Evolutionary conservation across 2,888 invertebrate species (phyloP).

Genomic region (Cistogaster globosa): DNA sequence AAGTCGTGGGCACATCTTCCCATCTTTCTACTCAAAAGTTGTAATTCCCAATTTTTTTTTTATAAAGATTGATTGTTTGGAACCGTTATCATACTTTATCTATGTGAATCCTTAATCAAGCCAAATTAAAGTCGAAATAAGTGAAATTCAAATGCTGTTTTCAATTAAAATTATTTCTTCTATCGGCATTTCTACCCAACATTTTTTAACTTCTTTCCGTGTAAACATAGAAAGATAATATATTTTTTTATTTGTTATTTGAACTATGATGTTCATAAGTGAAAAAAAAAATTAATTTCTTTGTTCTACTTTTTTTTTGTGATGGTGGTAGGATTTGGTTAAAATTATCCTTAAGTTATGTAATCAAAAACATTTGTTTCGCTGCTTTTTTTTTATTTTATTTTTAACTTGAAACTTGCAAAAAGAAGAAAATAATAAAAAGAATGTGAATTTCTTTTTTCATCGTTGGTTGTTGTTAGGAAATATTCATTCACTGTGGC

Average conservation of each 20-base stretch:
- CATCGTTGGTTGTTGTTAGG: slow-evolving; percentile 34
- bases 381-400: neutral
- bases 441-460: neutral
- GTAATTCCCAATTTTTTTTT: too few relatives aligned
- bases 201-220: neutral
- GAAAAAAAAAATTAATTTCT: slow-evolving; percentile 15
- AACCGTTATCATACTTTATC: too few relatives aligned
- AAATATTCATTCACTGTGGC: slow-evolving; percentile 56
- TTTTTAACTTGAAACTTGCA: slow-evolving; percentile 11
- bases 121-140: too few relatives aligned
- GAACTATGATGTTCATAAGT: slow-evolving; percentile 34
- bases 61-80: too few relatives aligned
- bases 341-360: slow-evolving; percentile 59
- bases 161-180: neutral
- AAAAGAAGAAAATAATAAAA: slow-evolving; percentile 5
- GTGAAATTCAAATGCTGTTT: too few relatives aligned
- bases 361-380: slow-evolving; percentile 63
- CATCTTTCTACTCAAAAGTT: too few relatives aligned
- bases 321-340: slow-evolving; percentile 41
- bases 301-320: slow-evolving; percentile 23
- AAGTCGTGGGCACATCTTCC: too few relatives aligned
- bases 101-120: too few relatives aligned
- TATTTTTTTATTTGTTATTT: slow-evolving; percentile 24
- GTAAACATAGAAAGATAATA: slow-evolving; percentile 1
- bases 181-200: neutral